Evolutionary conservation across 1,140 invertebrate species (phyloP).

Genomic region (Procambarus clarkii): DNA sequence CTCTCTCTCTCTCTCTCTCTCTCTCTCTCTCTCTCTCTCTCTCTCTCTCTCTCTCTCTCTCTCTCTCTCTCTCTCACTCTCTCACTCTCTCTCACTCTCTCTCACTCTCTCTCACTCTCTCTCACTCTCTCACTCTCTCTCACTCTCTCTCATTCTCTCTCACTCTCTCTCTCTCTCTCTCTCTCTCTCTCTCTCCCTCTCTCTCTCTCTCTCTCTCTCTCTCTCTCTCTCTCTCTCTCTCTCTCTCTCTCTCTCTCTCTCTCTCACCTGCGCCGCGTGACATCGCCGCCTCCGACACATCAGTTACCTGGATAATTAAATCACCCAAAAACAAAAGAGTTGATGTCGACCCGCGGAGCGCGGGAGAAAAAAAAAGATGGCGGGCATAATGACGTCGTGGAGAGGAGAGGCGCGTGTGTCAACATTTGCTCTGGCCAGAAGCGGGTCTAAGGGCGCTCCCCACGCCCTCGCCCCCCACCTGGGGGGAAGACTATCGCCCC

Average conservation of each 20-base stretch:
- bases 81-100: no score
- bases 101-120: no score
- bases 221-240: conserved; percentile 4
- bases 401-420: conserved; percentile 38
- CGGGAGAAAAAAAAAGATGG: conserved; percentile 16
- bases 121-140: conserved; percentile 1
- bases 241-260: not conserved
- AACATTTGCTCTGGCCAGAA: conserved; percentile 14
- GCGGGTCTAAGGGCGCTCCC: not conserved
- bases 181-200: conserved; percentile 37
- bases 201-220: conserved; percentile 55
- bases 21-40: no score
- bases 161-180: conserved; percentile 31
- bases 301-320: conserved; percentile 36
- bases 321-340: conserved; percentile 39
- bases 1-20: no score
- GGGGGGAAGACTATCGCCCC: not conserved
- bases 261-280: not conserved
- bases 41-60: no score
- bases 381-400: conserved; percentile 40
- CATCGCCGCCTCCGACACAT: not conserved
- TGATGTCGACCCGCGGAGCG: conserved; percentile 3
- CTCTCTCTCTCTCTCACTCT: no score
- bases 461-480: not conserved
- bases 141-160: conserved; percentile 34